Base-by-base conservation (phyloP, 2,888 invertebrate genomes). In the Pandemis corylana region DNA sequence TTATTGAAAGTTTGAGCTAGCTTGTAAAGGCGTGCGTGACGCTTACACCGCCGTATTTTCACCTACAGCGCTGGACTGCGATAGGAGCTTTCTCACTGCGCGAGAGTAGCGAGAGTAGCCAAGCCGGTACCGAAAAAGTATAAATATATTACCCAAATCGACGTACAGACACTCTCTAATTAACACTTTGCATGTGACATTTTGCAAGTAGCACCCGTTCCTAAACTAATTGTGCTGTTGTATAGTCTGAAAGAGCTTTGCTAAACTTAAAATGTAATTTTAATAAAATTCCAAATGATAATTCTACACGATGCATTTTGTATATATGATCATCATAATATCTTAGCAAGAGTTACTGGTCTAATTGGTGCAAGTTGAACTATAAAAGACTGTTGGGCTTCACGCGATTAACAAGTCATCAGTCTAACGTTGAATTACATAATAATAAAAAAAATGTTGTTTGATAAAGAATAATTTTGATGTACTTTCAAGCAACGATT, bases 21-120 rank as follows among this genome's bases (percentile, higher is more conserved):
- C 75, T 76, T 78, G 72, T 85, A 85, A 86, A 86, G 84, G 84
- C 82, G 84, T 84, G 84, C 85, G 87, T 88, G 87, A 87, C 85
- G 82, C 79, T 76, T 80, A 78, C 80, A 78, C 82, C 84, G 87
- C 83, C 84, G 83, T 87, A 89, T 90, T 92, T 90, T 91, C 91
- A 89, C 90, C 85, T 80, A 84, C 73, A 56, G 68, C 73, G 65
- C 73, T 59, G 61, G 68, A 86, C 80, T 79, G 83, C 78, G 82
- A 84, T 86, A 86, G 84, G 85, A 92, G 92, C 93, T 93, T 93
- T 93, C 92, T 87, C 87, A 83, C 85, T 81, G 76, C 71, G 79
- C 80, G 81, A 85, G 82, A 84, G 86, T 84, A 85, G 82, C 77
- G 85, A 83, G 78, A 81, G 78, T 79, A 71, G 76, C 78, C 78